A percentile compares a stretch with the other conserved stretches of the same genome.
Conservation (phyloP, 2,797 vertebrate species). For the Bryconaethiops microstoma region DNA sequence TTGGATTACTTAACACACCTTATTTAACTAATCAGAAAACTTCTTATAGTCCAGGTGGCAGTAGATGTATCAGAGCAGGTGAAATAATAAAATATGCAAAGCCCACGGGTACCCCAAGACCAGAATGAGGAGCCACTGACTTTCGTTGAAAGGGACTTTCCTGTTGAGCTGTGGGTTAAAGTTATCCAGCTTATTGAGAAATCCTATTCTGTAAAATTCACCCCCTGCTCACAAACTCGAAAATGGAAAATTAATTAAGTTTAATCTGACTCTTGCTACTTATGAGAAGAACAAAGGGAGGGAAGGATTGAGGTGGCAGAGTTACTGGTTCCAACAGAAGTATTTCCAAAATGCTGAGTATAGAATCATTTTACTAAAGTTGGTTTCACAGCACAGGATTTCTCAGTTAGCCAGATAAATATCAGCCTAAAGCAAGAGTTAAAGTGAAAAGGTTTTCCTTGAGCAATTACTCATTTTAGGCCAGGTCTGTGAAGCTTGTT, state of each 20-base stretch:
- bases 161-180: background rate
- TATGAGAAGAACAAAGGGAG: background rate
- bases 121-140: background rate
- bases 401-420: too few relatives aligned
- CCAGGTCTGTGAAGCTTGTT: too few relatives aligned
- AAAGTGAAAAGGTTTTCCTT: too few relatives aligned
- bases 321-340: background rate
- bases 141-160: background rate
- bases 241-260: background rate
- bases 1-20: too few relatives aligned
- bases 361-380: too few relatives aligned
- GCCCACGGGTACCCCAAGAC: background rate
- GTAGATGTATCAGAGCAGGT: too few relatives aligned
- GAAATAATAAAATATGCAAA: background rate
- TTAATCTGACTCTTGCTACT: background rate
- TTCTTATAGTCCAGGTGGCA: too few relatives aligned
- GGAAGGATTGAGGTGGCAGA: background rate
- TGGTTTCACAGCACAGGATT: too few relatives aligned
- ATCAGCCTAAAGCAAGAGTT: too few relatives aligned
- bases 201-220: background rate
- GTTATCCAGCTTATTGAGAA: background rate
- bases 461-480: too few relatives aligned
- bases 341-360: background rate
- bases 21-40: too few relatives aligned
- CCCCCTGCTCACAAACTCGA: background rate